Evolutionary conservation across 2,113 vertebrate species (phyloP).

Genomic region (Solea senegalensis): DNA sequence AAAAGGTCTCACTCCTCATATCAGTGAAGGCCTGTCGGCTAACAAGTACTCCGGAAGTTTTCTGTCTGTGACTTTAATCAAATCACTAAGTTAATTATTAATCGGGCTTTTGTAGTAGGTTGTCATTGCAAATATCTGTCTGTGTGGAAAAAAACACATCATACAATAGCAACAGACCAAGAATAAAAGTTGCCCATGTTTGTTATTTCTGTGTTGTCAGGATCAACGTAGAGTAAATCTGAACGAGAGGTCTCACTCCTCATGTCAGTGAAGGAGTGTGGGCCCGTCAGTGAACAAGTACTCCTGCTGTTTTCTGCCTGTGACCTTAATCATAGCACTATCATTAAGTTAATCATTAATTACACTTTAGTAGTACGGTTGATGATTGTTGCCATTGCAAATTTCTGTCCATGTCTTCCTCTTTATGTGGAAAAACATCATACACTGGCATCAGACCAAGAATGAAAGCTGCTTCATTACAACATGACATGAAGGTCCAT

Average conservation of each 20-base stretch:
- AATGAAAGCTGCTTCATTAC: conserved; percentile 28
- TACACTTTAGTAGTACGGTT: background rate
- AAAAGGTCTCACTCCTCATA: too few species aligned
- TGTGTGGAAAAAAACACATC: too few species aligned
- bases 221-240: conserved; percentile 27
- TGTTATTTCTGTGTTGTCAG: conserved; percentile 28
- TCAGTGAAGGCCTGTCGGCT: too few species aligned
- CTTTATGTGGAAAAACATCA: conserved; percentile 5
- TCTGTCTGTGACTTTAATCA: too few species aligned
- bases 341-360: background rate
- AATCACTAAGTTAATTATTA: too few species aligned
- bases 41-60: too few species aligned
- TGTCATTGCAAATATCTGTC: too few species aligned
- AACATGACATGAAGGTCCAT: conserved; percentile 17
- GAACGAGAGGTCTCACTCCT: conserved; percentile 10
- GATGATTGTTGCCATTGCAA: conserved; percentile 13
- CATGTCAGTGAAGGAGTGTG: conserved; percentile 5
- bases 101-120: too few species aligned
- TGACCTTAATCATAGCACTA: conserved; percentile 18
- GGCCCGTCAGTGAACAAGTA: conserved; percentile 8
- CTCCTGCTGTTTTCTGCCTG: conserved; percentile 11
- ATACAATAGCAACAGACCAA: background rate
- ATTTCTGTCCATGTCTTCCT: background rate
- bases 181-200: conserved; percentile 42
- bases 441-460: background rate